Evolutionary conservation across 1,140 invertebrate genomes (phyloP), one percentile per base, ranked within the genome.

Genomic region (Magallana ariakensis): DNA sequence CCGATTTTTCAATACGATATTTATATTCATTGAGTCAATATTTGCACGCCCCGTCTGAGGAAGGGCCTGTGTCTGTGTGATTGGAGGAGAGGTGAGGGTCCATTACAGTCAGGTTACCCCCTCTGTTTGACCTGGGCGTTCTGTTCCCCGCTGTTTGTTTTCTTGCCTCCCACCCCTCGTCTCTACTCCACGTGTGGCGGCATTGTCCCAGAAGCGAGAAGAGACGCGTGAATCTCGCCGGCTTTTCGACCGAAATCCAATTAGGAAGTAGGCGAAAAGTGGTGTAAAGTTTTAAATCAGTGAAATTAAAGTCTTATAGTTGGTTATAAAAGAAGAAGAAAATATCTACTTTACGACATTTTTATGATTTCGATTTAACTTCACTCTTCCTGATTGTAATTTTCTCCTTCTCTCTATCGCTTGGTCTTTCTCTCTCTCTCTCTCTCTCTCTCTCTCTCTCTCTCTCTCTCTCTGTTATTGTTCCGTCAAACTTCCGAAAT

Each of bases 61-160:
- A 46, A 46, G 33, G 33, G 33, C 3, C 5, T 46, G 33, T 46
- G 33, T 46, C 3, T 46, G 33, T 46, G 33, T 46, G 33, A 4
- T 2, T 2, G 33, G 33, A 5, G 33, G 33, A 5, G 33, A n/a
- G n/a, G n/a, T n/a, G 33, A 5, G 33, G 33, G 33, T 1, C 33
- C 5, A 46, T 46, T 46, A 46, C 33, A 46, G 33, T 46, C 33
- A 46, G 4, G 22, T 22, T 75, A 4, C 22, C 66, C 10, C 19
- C 15, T 75, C 33, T 75, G 33, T 75, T 75, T 33, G 66, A 75
- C 11, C 11, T 11, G 66, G 66, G 66, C 66, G 66, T 75, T 75
- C 22, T 75, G 15, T 33, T 13, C 22, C 66, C 33, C 66, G 2
- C 19, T 6, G 22, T 6, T 7, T 70, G 62, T 70, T 70, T 75